A percentile compares a stretch with the other conserved stretches of the same genome.
phyloP scores from a whole-genome alignment of 2,888 invertebrate species.

The Pammene aurita region DNA sequence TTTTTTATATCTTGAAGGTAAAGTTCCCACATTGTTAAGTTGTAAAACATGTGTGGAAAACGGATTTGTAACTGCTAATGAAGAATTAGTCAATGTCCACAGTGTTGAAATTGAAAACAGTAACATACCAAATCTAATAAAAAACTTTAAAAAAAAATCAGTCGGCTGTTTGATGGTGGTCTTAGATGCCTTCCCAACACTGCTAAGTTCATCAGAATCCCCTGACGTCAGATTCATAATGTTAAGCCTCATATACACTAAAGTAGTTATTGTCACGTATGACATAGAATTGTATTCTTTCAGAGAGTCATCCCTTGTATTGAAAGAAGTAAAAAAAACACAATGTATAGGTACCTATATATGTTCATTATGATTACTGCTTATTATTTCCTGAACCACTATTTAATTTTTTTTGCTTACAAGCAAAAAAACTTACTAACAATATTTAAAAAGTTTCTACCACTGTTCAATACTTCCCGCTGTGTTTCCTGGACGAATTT shows the following conservation, averaged over 20 bases:
- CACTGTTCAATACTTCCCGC: neutral
- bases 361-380: neutral
- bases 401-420: neutral
- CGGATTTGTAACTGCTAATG: no score
- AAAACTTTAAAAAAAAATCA: no score
- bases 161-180: no score
- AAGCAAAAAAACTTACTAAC: no score
- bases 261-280: slow-evolving; percentile 6
- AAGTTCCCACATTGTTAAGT: no score
- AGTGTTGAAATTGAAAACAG: no score
- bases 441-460: neutral
- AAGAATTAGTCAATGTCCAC: no score
- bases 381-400: neutral
- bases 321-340: neutral
- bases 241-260: slow-evolving; percentile 4
- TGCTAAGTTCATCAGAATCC: no score
- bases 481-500: neutral
- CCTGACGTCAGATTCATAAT: slow-evolving; percentile 6
- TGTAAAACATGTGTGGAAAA: no score
- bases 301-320: slow-evolving; percentile 4
- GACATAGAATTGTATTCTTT: slow-evolving; percentile 3
- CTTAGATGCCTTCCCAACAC: no score
- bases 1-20: no score
- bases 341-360: neutral
- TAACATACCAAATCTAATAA: no score